Conservation (phyloP, 2,797 vertebrate species). For the Loris lydekkerianus region DNA sequence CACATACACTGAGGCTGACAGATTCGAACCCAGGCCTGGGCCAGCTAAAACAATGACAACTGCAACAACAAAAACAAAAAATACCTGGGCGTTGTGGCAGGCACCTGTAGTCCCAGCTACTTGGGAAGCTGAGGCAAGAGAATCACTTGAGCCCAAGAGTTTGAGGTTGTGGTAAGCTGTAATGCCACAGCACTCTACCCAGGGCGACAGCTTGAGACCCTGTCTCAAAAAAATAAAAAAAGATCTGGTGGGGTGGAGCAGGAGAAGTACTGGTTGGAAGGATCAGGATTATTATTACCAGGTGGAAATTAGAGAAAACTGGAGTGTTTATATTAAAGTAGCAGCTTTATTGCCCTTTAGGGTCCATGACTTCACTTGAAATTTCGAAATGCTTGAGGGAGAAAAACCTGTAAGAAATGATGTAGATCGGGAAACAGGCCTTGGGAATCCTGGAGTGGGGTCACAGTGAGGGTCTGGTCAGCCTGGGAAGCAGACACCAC, state of each 20-base stretch:
- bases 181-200: too few relatives aligned
- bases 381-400: slow-evolving; percentile 88
- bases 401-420: slow-evolving; percentile 93
- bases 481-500: slow-evolving; percentile 85
- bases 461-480: slow-evolving; percentile 86
- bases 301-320: neutral
- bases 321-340: slow-evolving; percentile 40
- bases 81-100: too few relatives aligned
- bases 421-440: slow-evolving; percentile 92
- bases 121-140: too few relatives aligned
- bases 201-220: too few relatives aligned
- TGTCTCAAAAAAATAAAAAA: too few relatives aligned
- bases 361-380: slow-evolving; percentile 55
- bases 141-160: too few relatives aligned
- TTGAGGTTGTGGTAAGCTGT: too few relatives aligned
- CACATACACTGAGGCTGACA: too few relatives aligned
- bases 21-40: too few relatives aligned
- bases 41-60: too few relatives aligned
- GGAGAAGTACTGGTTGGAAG: neutral
- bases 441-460: slow-evolving; percentile 81
- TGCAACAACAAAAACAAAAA: too few relatives aligned
- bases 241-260: neutral
- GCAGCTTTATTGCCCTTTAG: slow-evolving; percentile 75
- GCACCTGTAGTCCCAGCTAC: too few relatives aligned
- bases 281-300: neutral